Evolutionary conservation across 1,140 invertebrate species (phyloP).

Genomic region (Sarcophaga bullata): DNA sequence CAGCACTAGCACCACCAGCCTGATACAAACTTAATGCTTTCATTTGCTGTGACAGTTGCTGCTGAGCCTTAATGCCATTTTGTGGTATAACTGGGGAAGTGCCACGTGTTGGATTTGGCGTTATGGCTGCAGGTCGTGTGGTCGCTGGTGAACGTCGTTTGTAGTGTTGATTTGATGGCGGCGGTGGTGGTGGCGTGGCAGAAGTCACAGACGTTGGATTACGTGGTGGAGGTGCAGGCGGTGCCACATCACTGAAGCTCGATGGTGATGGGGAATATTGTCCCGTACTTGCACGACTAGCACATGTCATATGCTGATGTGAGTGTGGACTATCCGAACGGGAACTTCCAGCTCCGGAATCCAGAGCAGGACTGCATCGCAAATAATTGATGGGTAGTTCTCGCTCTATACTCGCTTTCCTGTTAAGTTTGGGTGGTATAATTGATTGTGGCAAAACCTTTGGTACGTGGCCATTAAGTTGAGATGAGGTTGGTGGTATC

Average conservation of each 20-base stretch:
- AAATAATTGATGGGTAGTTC: slow-evolving; percentile 73
- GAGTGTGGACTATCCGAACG: slow-evolving; percentile 87
- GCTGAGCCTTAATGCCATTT: slow-evolving; percentile 72
- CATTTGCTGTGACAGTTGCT: slow-evolving; percentile 86
- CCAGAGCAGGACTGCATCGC: slow-evolving; percentile 84
- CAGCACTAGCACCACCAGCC: slow-evolving; percentile 69
- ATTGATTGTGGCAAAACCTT: slow-evolving; percentile 64
- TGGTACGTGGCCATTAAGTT: slow-evolving; percentile 58
- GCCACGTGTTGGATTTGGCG: slow-evolving; percentile 73
- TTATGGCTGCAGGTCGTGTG: slow-evolving; percentile 62
- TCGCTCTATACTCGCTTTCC: slow-evolving; percentile 87
- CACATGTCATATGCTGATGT: slow-evolving; percentile 66
- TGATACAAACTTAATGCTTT: slow-evolving; percentile 86
- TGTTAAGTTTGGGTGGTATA: slow-evolving; percentile 79
- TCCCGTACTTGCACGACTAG: slow-evolving; percentile 67
- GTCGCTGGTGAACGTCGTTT: slow-evolving; percentile 84
- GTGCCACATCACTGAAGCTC: slow-evolving; percentile 73
- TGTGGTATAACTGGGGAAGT: slow-evolving; percentile 78
- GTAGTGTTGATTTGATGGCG: slow-evolving; percentile 78
- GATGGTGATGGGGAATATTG: slow-evolving; percentile 75
- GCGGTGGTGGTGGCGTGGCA: slow-evolving; percentile 79
- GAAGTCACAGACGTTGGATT: slow-evolving; percentile 72
- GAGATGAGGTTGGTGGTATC: slow-evolving; percentile 37
- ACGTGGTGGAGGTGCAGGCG: slow-evolving; percentile 75
- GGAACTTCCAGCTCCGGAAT: slow-evolving; percentile 87